phyloP scores from a whole-genome alignment of 2,888 invertebrate genomes.

The Hypomecis atomaria region DNA sequence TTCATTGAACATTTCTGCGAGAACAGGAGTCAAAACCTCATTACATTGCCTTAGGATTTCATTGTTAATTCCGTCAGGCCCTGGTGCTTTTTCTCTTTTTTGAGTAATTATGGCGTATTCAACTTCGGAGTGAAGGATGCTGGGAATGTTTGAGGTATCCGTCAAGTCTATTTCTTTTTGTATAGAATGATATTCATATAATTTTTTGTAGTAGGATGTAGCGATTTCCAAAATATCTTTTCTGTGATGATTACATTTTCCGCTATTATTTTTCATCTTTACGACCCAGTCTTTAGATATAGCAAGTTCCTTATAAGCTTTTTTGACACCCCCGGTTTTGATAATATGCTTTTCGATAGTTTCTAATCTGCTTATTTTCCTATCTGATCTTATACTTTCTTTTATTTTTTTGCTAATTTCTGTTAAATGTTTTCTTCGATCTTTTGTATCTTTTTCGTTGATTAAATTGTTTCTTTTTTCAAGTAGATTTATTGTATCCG shows the following conservation, averaged over 20 bases:
- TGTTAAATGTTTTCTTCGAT: conserved; percentile 34
- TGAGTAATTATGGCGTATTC: conserved; percentile 39
- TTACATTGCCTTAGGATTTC: conserved; percentile 33
- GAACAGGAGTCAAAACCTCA: conserved; percentile 25
- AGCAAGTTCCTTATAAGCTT: conserved; percentile 27
- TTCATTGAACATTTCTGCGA: conserved; percentile 43
- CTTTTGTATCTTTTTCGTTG: conserved; percentile 29
- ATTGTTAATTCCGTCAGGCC: conserved; percentile 34
- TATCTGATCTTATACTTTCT: conserved; percentile 42
- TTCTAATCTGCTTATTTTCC: conserved; percentile 36
- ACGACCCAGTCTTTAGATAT: conserved; percentile 27
- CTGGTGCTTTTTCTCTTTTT: conserved; percentile 37
- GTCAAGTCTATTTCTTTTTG: conserved; percentile 13
- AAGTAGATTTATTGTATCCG: conserved; percentile 20
- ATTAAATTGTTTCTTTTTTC: conserved; percentile 32
- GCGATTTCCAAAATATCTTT: conserved; percentile 25
- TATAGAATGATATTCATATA: conserved; percentile 20
- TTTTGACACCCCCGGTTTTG: conserved; percentile 25
- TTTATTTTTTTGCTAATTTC: conserved; percentile 43
- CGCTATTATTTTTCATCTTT: conserved; percentile 25
- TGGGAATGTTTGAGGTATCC: conserved; percentile 25
- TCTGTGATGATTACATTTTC: conserved; percentile 22
- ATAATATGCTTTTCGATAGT: conserved; percentile 27
- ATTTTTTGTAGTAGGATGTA: conserved; percentile 32
- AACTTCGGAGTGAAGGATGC: conserved; percentile 32